phyloP scores from a whole-genome alignment of 30 jellyfish, hydroid and myxozoan species.

The Cassiopea xamachana region DNA sequence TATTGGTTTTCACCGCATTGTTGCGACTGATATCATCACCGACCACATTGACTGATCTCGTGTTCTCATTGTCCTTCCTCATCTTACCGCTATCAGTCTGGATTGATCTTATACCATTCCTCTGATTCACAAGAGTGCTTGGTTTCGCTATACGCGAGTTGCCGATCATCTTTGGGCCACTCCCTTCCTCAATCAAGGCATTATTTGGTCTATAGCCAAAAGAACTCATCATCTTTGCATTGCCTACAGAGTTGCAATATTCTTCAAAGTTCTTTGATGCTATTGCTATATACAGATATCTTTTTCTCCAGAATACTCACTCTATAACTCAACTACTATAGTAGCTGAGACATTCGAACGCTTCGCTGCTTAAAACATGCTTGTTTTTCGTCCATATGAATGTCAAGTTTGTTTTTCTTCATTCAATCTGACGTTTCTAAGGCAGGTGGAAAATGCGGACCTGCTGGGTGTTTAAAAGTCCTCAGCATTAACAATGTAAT shows the following conservation, averaged over 20 bases:
- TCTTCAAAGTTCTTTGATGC: no score
- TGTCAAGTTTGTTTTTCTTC: slow-evolving; percentile 2
- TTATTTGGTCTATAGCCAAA: slow-evolving; percentile 1
- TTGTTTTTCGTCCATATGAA: background rate
- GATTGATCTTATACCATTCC: background rate
- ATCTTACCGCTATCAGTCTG: background rate
- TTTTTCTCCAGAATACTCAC: no score
- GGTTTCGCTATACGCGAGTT: slow-evolving; percentile 3
- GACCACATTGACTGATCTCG: background rate
- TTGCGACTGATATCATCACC: background rate
- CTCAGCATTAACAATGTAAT: slow-evolving; percentile 3
- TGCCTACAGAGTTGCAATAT: background rate
- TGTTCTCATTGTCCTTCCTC: background rate
- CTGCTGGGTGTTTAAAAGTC: slow-evolving; percentile 2
- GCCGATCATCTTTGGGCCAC: background rate
- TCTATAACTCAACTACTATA: no score
- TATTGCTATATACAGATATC: no score
- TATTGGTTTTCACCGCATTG: background rate
- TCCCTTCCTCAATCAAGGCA: background rate
- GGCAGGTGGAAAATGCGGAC: slow-evolving; percentile 51
- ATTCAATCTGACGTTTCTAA: background rate
- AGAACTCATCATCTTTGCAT: background rate
- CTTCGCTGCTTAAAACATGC: background rate
- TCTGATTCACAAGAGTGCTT: background rate
- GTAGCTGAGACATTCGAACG: background rate